These are phyloP conservation scores for Uropetala carovei DNA, from an alignment of 2,888 invertebrate genomes.

Conservation along the genomic window DNA sequence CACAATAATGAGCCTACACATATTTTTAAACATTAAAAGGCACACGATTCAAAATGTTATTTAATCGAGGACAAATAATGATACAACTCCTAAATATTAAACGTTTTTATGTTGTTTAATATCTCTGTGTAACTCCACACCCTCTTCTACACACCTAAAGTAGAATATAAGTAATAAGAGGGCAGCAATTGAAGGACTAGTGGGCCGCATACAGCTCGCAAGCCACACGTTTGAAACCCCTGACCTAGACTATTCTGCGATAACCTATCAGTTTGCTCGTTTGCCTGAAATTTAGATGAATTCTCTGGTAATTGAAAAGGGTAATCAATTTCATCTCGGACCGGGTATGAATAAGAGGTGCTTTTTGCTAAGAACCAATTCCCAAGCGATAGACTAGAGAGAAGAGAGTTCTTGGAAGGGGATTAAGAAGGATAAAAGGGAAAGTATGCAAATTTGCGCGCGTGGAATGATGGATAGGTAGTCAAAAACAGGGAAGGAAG, in stretches of 20 bases:
- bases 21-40: too few relatives aligned
- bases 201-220: conserved; percentile 6
- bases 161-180: too few relatives aligned
- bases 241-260: neutral
- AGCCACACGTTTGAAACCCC: neutral
- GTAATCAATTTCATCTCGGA: neutral
- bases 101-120: too few relatives aligned
- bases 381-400: neutral
- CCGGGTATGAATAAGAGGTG: neutral
- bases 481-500: neutral
- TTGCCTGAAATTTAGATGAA: neutral
- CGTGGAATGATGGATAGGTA: neutral
- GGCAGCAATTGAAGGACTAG: too few relatives aligned
- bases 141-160: too few relatives aligned
- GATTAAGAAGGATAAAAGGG: neutral
- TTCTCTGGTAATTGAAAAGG: neutral
- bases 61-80: too few relatives aligned
- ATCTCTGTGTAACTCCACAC: too few relatives aligned
- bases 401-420: neutral
- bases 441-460: neutral
- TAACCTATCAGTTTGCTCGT: neutral
- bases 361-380: neutral
- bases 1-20: too few relatives aligned
- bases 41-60: too few relatives aligned
- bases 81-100: too few relatives aligned